phyloP scores from a whole-genome alignment of 2,888 invertebrate species.

The Eudemis profundana region DNA sequence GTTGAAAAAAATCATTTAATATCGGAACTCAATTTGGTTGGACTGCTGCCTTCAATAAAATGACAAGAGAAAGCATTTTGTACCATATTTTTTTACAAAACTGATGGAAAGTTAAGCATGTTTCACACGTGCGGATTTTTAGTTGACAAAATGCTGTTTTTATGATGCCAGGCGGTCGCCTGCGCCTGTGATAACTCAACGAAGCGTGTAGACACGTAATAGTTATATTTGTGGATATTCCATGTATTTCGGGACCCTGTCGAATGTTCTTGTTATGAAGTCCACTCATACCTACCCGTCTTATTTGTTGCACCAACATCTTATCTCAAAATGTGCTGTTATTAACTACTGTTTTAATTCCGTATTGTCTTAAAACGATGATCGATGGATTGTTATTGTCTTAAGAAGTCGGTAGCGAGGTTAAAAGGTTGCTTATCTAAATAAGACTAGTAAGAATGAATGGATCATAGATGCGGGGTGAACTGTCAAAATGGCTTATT shows the following conservation, averaged over 20 bases:
- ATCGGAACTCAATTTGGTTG: slow-evolving; percentile 3
- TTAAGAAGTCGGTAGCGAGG: too few relatives aligned
- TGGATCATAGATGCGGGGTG: background rate
- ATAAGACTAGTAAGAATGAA: background rate
- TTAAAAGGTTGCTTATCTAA: slow-evolving; percentile 37
- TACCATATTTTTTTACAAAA: slow-evolving; percentile 26
- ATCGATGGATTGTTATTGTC: too few relatives aligned
- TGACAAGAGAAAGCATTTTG: background rate
- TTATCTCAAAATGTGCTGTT: too few relatives aligned
- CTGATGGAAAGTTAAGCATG: background rate
- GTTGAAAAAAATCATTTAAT: too few relatives aligned
- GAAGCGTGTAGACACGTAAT: slow-evolving; percentile 48
- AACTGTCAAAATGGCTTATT: slow-evolving; percentile 1
- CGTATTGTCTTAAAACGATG: too few relatives aligned
- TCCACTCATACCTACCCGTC: background rate
- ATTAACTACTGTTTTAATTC: too few relatives aligned
- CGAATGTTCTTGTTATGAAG: slow-evolving; percentile 46
- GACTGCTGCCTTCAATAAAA: background rate
- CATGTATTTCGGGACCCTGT: slow-evolving; percentile 51
- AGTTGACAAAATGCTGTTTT: background rate
- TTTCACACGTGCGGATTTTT: background rate
- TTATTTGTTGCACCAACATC: background rate
- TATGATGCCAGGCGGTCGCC: background rate
- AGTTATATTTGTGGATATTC: slow-evolving; percentile 44
- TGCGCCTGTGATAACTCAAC: slow-evolving; percentile 54